A percentile compares a stretch with the other conserved stretches of the same genome.
These are phyloP conservation scores for Orchesella flavescens DNA, from an alignment of 2,888 invertebrate genomes.

Conservation along the genomic window DNA sequence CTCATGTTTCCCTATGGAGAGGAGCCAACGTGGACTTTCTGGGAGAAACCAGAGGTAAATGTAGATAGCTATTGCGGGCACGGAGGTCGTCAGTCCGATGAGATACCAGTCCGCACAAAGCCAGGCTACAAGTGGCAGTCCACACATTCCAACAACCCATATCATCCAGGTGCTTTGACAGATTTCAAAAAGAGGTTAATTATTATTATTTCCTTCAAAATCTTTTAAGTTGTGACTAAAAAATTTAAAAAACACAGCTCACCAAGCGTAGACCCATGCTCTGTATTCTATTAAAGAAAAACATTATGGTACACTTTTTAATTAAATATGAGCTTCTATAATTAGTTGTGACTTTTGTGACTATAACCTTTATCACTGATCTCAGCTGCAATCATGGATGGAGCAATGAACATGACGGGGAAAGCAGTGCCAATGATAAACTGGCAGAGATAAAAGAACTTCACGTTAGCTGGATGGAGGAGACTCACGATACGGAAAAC, in stretches of 20 bases:
- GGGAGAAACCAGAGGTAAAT: conserved; percentile 62
- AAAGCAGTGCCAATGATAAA: conserved; percentile 67
- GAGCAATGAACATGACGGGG: conserved; percentile 66
- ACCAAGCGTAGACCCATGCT: conserved; percentile 60
- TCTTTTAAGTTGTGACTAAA: too few relatives aligned
- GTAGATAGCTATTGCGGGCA: conserved; percentile 62
- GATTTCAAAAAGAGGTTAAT: too few relatives aligned
- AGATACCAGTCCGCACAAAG: conserved; percentile 66
- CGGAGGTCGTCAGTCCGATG: conserved; percentile 64
- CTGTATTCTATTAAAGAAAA: conserved; percentile 47
- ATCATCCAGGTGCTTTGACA: conserved; percentile 67
- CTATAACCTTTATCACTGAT: conserved; percentile 23
- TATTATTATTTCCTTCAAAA: too few relatives aligned
- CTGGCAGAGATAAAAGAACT: conserved; percentile 55
- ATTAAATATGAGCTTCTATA: not conserved
- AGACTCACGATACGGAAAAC: conserved; percentile 65
- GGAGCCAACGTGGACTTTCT: conserved; percentile 70
- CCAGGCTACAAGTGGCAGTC: conserved; percentile 72
- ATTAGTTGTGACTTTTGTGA: not conserved
- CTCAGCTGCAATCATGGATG: conserved; percentile 67
- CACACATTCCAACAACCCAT: conserved; percentile 62
- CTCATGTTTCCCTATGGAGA: conserved; percentile 64
- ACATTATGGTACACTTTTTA: not conserved
- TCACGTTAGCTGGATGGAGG: conserved; percentile 50
- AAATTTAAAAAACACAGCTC: too few relatives aligned